Percentiles rank a stretch among this genome's conserved stretches.
Conservation (phyloP, 2,888 invertebrate genomes). For the Euclidia mi region DNA sequence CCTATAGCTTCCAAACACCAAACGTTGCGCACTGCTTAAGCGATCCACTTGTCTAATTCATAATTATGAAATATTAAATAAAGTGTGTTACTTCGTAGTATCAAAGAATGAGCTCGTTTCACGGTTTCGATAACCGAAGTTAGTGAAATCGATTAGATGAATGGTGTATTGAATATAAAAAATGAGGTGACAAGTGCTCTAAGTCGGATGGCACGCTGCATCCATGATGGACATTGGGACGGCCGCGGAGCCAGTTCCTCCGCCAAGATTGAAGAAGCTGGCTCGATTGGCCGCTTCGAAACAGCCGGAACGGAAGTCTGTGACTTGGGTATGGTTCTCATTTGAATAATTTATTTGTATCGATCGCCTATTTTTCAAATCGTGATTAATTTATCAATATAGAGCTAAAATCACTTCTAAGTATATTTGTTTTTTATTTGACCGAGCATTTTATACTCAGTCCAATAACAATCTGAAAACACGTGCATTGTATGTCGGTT, state of each 20-base stretch:
- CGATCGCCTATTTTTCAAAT: no score
- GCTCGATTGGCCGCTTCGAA: conserved; percentile 78
- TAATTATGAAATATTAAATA: conserved; percentile 15
- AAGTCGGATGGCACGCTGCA: conserved; percentile 52
- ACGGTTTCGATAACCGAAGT: conserved; percentile 77
- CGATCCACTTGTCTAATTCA: conserved; percentile 56
- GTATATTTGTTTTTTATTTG: no score
- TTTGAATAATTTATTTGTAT: background rate
- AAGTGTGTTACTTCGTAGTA: conserved; percentile 28
- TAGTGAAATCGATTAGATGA: conserved; percentile 71
- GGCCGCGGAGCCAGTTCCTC: conserved; percentile 76
- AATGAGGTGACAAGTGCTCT: conserved; percentile 54
- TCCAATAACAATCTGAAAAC: no score
- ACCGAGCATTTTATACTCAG: background rate
- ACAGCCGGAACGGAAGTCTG: conserved; percentile 77
- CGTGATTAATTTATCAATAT: no score
- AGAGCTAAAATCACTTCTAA: no score
- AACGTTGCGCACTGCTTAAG: conserved; percentile 46
- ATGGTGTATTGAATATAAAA: conserved; percentile 48
- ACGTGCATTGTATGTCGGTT: background rate
- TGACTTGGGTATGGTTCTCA: conserved; percentile 76
- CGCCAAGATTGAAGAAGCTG: conserved; percentile 84
- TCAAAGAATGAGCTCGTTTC: conserved; percentile 66
- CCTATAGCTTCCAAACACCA: conserved; percentile 50
- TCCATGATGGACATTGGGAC: conserved; percentile 66